Evolutionary conservation across 2,888 invertebrate genomes (phyloP).

Genomic region (Agonopterix heracliana): DNA sequence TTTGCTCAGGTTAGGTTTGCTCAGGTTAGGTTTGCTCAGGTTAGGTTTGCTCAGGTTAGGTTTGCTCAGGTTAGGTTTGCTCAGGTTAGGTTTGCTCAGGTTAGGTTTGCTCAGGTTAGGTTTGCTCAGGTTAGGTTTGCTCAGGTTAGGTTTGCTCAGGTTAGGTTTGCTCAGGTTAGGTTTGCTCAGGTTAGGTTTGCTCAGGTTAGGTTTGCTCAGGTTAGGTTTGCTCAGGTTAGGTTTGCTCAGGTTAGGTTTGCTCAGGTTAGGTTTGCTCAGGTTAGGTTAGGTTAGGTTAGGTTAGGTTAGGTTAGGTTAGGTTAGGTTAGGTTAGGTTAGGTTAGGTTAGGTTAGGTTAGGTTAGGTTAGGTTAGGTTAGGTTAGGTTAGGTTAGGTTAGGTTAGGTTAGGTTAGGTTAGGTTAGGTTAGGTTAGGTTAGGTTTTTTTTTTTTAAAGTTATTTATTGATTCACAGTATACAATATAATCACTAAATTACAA

Average conservation of each 20-base stretch:
- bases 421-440: constrained; percentile 9
- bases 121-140: constrained; percentile 6
- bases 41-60: background rate
- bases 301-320: constrained; percentile 11
- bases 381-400: constrained; percentile 10
- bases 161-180: background rate
- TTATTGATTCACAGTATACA: too few species aligned
- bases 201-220: constrained; percentile 9
- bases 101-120: background rate
- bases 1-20: constrained; percentile 14
- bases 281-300: constrained; percentile 10
- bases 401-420: constrained; percentile 8
- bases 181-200: constrained; percentile 11
- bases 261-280: constrained; percentile 14
- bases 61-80: constrained; percentile 14
- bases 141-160: background rate
- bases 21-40: background rate
- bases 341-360: constrained; percentile 12
- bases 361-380: constrained; percentile 11
- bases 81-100: background rate
- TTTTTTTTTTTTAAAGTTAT: too few species aligned
- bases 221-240: constrained; percentile 9
- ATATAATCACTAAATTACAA: too few species aligned
- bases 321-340: constrained; percentile 13
- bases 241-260: constrained; percentile 9